Base-by-base conservation (phyloP, 2,888 invertebrate species). In the Drosophila siamana region DNA sequence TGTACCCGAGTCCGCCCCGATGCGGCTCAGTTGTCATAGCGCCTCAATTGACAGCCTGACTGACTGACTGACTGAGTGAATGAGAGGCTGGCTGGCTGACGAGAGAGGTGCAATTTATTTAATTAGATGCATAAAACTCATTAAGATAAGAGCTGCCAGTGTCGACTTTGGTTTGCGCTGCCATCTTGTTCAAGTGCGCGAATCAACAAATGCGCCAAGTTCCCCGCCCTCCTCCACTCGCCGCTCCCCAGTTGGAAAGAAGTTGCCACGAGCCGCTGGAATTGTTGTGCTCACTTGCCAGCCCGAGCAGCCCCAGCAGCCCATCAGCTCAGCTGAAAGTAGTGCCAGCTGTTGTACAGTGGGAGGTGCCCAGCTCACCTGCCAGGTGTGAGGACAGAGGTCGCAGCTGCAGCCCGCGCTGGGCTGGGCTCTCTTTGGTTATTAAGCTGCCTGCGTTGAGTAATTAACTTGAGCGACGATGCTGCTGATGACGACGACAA, bases 121-220 rank as follows among this genome's bases (percentile, higher is more conserved):
- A 90, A 90, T 90, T 91, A 90, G 90, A 90, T 90, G 90, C 90
- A 91, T 90, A 86, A 88, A 90, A 87, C 91, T 91, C 90, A 90
- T 90, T 90, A 91, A 90, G 90, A 90, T 89, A 90, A 90, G 90
- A 90, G 90, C 89, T 71, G 72, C 33, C 54, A 44, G 54, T 55
- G 38, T 51, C 24, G 59, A 50, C 62, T 56, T 38, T 57, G 60
- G 56, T 48, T 48, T 48, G 62, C 55, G 61, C 41, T 66, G 52
- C 60, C 78, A 74, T 74, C 68, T 76, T 83, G 69, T 68, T 86
- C 69, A 83, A 86, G 88, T 88, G 80, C 80, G 78, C 88, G 78
- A 88, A 86, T 85, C 88, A 84, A 85, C 85, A 88, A 85, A 86
- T 84, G 81, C 84, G 72, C 84, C 82, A 78, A 84, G 84, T 83